These are phyloP conservation scores for Nasonia vitripennis DNA, from an alignment of 1,140 invertebrate genomes.

Conservation along the genomic window DNA sequence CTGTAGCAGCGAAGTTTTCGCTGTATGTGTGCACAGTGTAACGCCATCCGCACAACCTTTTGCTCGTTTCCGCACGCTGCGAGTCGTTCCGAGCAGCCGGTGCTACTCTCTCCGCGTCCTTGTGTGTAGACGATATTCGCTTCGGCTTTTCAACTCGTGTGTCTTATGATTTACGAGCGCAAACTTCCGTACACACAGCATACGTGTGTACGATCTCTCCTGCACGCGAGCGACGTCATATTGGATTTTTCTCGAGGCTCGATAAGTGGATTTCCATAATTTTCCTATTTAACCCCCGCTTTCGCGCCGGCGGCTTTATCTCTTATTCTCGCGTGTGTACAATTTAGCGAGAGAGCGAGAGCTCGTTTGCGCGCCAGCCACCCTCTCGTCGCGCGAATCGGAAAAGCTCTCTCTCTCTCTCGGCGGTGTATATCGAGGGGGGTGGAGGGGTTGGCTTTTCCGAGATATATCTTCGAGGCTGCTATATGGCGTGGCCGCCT, in stretches of 20 bases:
- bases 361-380: background rate
- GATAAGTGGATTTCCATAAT: conserved; percentile 36
- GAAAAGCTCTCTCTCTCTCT: background rate
- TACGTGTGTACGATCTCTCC: background rate
- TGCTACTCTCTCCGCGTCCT: conserved; percentile 51
- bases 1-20: conserved; percentile 26
- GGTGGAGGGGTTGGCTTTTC: background rate
- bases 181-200: background rate
- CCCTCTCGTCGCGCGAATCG: background rate
- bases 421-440: background rate
- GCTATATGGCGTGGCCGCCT: background rate
- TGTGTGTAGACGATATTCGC: conserved; percentile 56
- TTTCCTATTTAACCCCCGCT: background rate
- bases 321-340: background rate
- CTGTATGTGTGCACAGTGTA: background rate
- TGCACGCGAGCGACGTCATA: conserved; percentile 39
- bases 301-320: background rate
- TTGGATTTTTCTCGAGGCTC: conserved; percentile 44
- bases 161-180: conserved; percentile 62
- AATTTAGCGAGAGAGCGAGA: conserved; percentile 17
- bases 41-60: conserved; percentile 57
- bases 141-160: conserved; percentile 63
- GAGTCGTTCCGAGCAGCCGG: conserved; percentile 67
- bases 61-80: conserved; percentile 54
- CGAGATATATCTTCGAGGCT: background rate